Evolutionary conservation across 2,113 vertebrate genomes (phyloP), one percentile per base, ranked within the genome.

Genomic region (Potamarius usumacintae): DNA sequence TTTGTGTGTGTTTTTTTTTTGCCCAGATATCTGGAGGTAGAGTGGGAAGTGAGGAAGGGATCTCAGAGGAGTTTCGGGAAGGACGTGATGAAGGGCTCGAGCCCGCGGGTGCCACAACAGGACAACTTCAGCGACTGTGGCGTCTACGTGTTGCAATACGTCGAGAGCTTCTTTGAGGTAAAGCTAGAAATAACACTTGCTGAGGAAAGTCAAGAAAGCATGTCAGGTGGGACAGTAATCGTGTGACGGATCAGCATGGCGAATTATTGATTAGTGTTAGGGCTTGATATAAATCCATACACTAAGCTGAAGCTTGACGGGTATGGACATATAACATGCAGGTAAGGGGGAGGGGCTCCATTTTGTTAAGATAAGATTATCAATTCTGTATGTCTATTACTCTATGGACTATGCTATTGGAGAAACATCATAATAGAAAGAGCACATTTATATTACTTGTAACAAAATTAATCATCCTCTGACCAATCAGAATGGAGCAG

Each of bases 41-140:
- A 99, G 93, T 99, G 98, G 98, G 97, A 98, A 94, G 97, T 97
- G 88, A 97, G 95, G 88, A 97, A 98, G 93, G 97, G 96, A 80
- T 95, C 90, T 82, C 95, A 93, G 94, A 94, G 97, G 92, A 97
- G 96, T 89, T 99, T 99, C 91, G 97, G 96, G 91, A 99, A 98
- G 95, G 97, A 99, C 0, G 93, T 97, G 88, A 98, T 99, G 97
- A 99, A 96, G 94, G 98, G 98, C 85, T 99, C 98, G 79, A 99
- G 97, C 90, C 98, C 98, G 8, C 97, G 97, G 86, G 98, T 99
- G 90, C 98, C 98, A 42, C 98, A 99, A 90, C 98, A 99, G 91
- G 98, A 99, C 85, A 99, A 99, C 94, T 99, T 97, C 94, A 99
- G 98, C 84, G 98, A 99, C 91, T 99, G 98, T 84, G 98, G 98